Percentiles rank a stretch among this genome's conserved stretches.
Conservation (phyloP, 2,797 vertebrate species). For the Microcaecilia unicolor region DNA sequence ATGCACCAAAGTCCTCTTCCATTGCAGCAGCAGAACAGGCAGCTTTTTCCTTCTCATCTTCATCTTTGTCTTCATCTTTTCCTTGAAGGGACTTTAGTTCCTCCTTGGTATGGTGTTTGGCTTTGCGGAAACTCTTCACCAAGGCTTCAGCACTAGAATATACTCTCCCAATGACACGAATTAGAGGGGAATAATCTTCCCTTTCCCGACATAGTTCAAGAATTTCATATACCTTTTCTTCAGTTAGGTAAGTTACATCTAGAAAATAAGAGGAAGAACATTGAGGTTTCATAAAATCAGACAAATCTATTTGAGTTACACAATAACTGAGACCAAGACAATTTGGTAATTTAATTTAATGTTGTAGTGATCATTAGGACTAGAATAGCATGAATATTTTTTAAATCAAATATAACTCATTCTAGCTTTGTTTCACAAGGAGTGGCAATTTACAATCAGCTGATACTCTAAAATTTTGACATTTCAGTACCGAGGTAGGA, state of each 20-base stretch:
- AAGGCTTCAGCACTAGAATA: conserved; percentile 89
- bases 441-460: too few species aligned
- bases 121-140: conserved; percentile 85
- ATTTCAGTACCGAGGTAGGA: too few species aligned
- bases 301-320: too few species aligned
- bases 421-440: too few species aligned
- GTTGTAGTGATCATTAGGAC: too few species aligned
- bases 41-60: conserved; percentile 72
- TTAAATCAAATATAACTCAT: too few species aligned
- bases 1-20: conserved; percentile 61
- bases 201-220: conserved; percentile 77
- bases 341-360: too few species aligned
- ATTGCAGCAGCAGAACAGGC: conserved; percentile 75
- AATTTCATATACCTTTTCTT: conserved; percentile 81
- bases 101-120: conserved; percentile 64
- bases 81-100: conserved; percentile 82
- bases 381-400: too few species aligned
- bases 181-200: conserved; percentile 83
- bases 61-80: conserved; percentile 95
- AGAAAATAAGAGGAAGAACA: conserved; percentile 15
- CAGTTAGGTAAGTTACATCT: conserved; percentile 90
- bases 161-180: conserved; percentile 81
- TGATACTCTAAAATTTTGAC: too few species aligned
- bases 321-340: too few species aligned
- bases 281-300: not conserved